Base-by-base conservation (phyloP, 37 sponge, comb jelly and placozoan genomes). In the Lycopodina hypogea region DNA sequence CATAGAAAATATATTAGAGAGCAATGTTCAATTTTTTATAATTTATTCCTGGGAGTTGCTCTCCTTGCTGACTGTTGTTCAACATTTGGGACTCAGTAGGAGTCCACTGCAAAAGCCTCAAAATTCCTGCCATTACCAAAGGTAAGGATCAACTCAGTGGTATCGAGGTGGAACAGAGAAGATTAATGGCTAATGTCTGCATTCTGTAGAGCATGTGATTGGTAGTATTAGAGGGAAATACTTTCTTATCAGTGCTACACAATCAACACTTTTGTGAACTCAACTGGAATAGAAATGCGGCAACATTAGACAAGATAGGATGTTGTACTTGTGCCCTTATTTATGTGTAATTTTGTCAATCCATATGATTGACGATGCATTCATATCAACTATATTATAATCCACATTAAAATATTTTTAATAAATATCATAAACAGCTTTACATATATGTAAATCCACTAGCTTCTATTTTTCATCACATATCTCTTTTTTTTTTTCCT, bases 1-100 rank as follows among this genome's bases (percentile, higher is more conserved):
- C 82, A 86, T 76, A 89, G 88, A n/a, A 92, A 92, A 34, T 78
- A 81, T 37, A 42, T 92, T 7, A 88, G 86, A 11, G 74, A 73
- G 35, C 53, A 73, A 11, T 55, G 74, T 45, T 51, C 56, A 24
- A 34, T 53, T 2, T 66, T 92, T 7, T n/a, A n/a, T n/a, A 55
- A 60, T 22, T 22, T 60, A 28, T 23, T 60, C 24, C 89, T 86
- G 78, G 93, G 93, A n/a, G 93, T 85, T 56, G 71, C 76, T 17
- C 6, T n/a, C n/a, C n/a, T n/a, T n/a, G n/a, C n/a, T n/a, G 93
- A 88, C 56, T 60, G 86, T 45, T 85, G 92, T 92, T 92, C 48
- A 68, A 88, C 33, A 92, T 92, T 35, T 23, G 66, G 30, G 89
- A 92, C 12, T 85, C 83, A 33, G 93, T 92, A 39, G 89, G 89